These are phyloP conservation scores for Pteria penguin DNA, from an alignment of 2,888 invertebrate species.

Conservation along the genomic window DNA sequence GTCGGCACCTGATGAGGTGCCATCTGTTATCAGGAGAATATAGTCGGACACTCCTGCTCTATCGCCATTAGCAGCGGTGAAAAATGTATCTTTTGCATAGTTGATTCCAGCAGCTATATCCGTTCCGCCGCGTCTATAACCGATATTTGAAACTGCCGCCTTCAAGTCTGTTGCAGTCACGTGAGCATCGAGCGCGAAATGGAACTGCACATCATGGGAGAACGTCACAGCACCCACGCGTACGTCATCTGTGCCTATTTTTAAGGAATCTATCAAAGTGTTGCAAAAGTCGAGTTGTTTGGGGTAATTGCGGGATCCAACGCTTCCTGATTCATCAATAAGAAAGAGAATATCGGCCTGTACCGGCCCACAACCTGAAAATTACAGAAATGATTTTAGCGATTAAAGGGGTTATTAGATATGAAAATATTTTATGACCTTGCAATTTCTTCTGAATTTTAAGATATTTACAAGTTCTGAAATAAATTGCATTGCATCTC, in stretches of 20 bases:
- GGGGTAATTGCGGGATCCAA: neutral
- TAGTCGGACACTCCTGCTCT: neutral
- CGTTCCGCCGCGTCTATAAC: neutral
- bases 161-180: neutral
- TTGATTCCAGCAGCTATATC: neutral
- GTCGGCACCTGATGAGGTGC: neutral
- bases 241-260: neutral
- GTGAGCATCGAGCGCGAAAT: neutral
- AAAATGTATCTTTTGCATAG: neutral
- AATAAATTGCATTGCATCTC: too few species aligned
- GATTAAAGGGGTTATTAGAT: too few species aligned
- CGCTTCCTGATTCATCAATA: conserved; percentile 1
- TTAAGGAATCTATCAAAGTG: neutral
- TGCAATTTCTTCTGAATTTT: too few species aligned
- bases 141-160: neutral
- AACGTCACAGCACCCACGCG: conserved; percentile 1
- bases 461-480: too few species aligned
- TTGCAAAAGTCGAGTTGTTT: neutral
- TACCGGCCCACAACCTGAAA: conserved; percentile 8
- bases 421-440: too few species aligned
- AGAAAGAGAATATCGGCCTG: neutral
- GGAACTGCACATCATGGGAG: neutral
- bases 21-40: neutral
- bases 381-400: neutral
- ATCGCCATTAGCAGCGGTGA: neutral